These are phyloP conservation scores for Cheilosia soror DNA, from an alignment of 2,888 invertebrate species.

Conservation along the genomic window DNA sequence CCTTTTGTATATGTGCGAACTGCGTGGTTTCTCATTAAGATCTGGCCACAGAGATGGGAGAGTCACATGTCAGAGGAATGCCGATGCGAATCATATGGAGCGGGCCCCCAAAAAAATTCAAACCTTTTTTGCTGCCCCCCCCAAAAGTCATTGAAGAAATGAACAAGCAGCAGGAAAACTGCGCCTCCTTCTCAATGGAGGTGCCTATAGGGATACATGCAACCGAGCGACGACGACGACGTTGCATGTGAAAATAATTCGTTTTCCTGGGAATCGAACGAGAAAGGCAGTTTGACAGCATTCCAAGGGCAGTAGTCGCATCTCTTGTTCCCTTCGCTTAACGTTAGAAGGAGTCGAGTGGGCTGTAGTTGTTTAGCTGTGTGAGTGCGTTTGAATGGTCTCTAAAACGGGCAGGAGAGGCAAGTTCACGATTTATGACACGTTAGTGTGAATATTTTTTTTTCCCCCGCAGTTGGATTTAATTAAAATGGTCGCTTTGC, in stretches of 20 bases:
- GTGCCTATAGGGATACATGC: slow-evolving; percentile 33
- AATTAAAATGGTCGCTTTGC: slow-evolving; percentile 27
- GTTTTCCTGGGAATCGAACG: slow-evolving; percentile 72
- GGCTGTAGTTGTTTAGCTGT: neutral
- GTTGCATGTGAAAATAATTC: slow-evolving; percentile 69
- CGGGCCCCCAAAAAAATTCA: slow-evolving; percentile 16
- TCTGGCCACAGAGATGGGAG: slow-evolving; percentile 64
- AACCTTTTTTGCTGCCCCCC: slow-evolving; percentile 7
- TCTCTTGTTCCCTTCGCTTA: slow-evolving; percentile 19
- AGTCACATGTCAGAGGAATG: slow-evolving; percentile 60
- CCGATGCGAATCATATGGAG: slow-evolving; percentile 68
- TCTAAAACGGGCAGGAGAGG: slow-evolving; percentile 45
- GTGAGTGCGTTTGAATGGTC: slow-evolving; percentile 37
- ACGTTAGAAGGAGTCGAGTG: slow-evolving; percentile 53
- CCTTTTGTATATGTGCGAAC: slow-evolving; percentile 11
- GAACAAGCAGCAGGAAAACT: slow-evolving; percentile 11
- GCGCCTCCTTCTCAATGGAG: slow-evolving; percentile 44
- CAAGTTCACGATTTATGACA: slow-evolving; percentile 67
- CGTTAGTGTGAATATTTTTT: slow-evolving; percentile 67
- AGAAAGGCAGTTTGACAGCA: slow-evolving; percentile 68
- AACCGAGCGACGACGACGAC: neutral
- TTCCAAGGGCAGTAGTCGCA: slow-evolving; percentile 66
- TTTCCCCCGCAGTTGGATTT: slow-evolving; percentile 30
- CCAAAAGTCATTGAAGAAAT: slow-evolving; percentile 66
- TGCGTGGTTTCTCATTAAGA: slow-evolving; percentile 68